A percentile compares a stretch with the other conserved stretches of the same genome.
phyloP scores from a whole-genome alignment of 2,113 vertebrate species.

The Apistogramma diplotaenia region DNA sequence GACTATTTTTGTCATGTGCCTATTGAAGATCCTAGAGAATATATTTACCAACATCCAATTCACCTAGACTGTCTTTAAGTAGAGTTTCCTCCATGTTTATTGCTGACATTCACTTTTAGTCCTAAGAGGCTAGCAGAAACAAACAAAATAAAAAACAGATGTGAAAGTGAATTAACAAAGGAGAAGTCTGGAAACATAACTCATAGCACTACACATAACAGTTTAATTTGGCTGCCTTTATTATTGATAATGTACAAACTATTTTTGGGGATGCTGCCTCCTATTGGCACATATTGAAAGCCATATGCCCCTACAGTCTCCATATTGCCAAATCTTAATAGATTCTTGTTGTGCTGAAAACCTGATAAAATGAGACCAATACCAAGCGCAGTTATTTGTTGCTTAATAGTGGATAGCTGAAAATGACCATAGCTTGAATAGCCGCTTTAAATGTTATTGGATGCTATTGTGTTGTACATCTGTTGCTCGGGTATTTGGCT shows the following conservation, averaged over 20 bases:
- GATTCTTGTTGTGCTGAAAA: not conserved
- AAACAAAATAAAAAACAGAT: not conserved
- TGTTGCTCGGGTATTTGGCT: conserved; percentile 7
- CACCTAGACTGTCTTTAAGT: not conserved
- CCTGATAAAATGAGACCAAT: not conserved
- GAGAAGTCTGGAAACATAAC: not conserved
- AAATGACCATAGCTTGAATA: not conserved
- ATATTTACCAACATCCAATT: not conserved
- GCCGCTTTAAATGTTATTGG: not conserved
- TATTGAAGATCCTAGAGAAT: not conserved
- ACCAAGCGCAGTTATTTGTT: not conserved
- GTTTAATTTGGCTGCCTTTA: not conserved
- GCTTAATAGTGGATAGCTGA: not conserved
- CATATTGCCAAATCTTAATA: not conserved
- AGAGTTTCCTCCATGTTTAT: not conserved
- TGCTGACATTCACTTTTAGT: not conserved
- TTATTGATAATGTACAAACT: not conserved
- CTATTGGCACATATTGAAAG: not conserved
- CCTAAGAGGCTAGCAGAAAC: not conserved
- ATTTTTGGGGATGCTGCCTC: not conserved
- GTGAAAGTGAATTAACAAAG: not conserved
- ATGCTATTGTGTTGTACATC: not conserved
- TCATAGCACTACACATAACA: not conserved
- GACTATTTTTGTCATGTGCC: not conserved
- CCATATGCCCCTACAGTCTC: not conserved